Base-by-base conservation (phyloP, 2,888 invertebrate genomes). In the Heterodera filipjevi region DNA sequence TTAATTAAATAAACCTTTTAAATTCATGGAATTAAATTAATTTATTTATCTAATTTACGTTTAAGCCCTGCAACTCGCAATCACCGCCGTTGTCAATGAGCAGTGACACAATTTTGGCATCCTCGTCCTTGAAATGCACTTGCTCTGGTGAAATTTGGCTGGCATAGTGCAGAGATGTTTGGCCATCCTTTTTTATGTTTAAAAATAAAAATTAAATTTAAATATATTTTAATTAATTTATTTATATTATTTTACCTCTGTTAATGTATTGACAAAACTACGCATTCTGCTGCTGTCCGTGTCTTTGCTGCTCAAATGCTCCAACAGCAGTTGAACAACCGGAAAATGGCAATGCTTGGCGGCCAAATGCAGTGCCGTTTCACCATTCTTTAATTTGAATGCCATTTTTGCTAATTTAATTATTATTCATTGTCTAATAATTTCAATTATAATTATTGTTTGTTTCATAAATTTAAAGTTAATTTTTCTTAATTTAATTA, bases 311-410 rank as follows among this genome's bases (percentile, higher is more conserved):
- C 39, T 39, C 93, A 94, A 8, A 87, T 94, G 94, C 79, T 93
- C 92, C 84, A 98, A 93, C 68, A 99, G 91, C 89, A 95, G 94
- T 78, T 93, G 92, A 0, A 95, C 95, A 0, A 96, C 94, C 82
- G 94, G 94, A 39, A 94, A 94, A 82, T 92, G 91, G 82, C 91
- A 91, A 84, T 91, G 88, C 71, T 94, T 92, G 87, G 95, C 95
- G 3, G 97, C 96, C 90, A 98, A 92, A 89, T 99, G 98, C 27
- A 99, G 92, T 0, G 98, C 94, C 0, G 96, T 98, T 91, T 98
- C 97, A 2, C 97, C 88, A 12, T 79, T 81, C 96, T 87, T 39
- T 74, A 77, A 46, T 14, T 39, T 22, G n/a, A n/a, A n/a, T n/a
- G n/a, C n/a, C n/a, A n/a, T n/a, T n/a, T n/a, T n/a, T n/a, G n/a